These are phyloP conservation scores for Amblyopsis hoosieri DNA, from an alignment of 2,797 vertebrate species.

Conservation along the genomic window DNA sequence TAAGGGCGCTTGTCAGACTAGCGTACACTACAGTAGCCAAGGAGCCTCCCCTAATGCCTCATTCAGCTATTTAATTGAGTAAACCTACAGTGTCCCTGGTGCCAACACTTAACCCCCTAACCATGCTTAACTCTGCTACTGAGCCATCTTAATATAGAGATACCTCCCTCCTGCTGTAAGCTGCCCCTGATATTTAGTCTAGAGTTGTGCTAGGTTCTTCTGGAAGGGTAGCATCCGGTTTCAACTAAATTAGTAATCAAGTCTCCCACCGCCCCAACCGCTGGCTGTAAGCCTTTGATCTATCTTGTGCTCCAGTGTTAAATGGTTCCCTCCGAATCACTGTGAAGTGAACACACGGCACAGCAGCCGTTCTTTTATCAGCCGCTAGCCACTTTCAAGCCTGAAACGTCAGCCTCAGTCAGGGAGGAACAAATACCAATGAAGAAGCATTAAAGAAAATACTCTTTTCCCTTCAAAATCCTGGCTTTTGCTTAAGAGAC, in stretches of 20 bases:
- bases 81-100: conserved; percentile 50
- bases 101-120: conserved; percentile 62
- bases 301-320: conserved; percentile 51
- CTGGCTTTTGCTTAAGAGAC: neutral
- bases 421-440: conserved; percentile 31
- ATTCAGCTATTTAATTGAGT: conserved; percentile 48
- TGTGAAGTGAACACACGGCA: conserved; percentile 53
- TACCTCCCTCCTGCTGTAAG: conserved; percentile 19
- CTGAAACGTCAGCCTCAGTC: conserved; percentile 29
- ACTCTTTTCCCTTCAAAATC: neutral
- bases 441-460: conserved; percentile 7
- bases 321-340: conserved; percentile 60
- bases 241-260: conserved; percentile 68
- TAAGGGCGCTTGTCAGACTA: conserved; percentile 28
- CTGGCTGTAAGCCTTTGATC: conserved; percentile 66
- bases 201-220: conserved; percentile 43
- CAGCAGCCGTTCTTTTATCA: conserved; percentile 62
- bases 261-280: conserved; percentile 41
- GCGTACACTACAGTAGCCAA: conserved; percentile 36
- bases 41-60: conserved; percentile 40
- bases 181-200: conserved; percentile 38
- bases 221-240: conserved; percentile 48
- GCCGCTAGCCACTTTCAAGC: conserved; percentile 55
- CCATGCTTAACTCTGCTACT: conserved; percentile 55
- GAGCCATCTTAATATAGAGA: conserved; percentile 28